Evolutionary conservation across 2,888 invertebrate genomes (phyloP).

Genomic region (Nymphalis c-album): DNA sequence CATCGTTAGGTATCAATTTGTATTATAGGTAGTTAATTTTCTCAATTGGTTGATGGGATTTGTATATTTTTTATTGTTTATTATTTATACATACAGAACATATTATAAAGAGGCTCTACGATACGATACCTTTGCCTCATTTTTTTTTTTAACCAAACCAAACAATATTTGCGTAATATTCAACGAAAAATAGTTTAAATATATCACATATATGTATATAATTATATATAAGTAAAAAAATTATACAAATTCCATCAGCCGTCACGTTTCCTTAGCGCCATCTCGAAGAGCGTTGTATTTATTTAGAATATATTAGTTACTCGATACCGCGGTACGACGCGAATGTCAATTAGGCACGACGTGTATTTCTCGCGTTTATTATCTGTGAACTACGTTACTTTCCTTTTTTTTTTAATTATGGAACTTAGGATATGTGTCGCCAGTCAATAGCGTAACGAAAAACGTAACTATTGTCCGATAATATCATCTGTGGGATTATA

Average conservation of each 20-base stretch:
- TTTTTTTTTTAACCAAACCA: no score
- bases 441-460: constrained; percentile 11
- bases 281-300: constrained; percentile 49
- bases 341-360: constrained; percentile 37
- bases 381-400: constrained; percentile 33
- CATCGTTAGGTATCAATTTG: constrained; percentile 38
- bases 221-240: background rate
- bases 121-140: no score
- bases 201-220: background rate
- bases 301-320: constrained; percentile 57
- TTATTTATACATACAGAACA: background rate
- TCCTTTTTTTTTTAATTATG: constrained; percentile 33
- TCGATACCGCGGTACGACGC: constrained; percentile 41
- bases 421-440: constrained; percentile 23
- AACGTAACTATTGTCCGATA: background rate
- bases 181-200: no score
- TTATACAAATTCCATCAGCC: constrained; percentile 39
- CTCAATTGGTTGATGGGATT: constrained; percentile 41
- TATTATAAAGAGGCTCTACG: background rate
- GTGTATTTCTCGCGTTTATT: constrained; percentile 30
- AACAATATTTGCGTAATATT: no score
- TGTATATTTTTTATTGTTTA: constrained; percentile 31
- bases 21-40: constrained; percentile 59
- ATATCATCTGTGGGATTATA: background rate
- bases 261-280: constrained; percentile 36